Conservation (phyloP, 1,140 invertebrate genomes). For the Drosophila kikkawai region DNA sequence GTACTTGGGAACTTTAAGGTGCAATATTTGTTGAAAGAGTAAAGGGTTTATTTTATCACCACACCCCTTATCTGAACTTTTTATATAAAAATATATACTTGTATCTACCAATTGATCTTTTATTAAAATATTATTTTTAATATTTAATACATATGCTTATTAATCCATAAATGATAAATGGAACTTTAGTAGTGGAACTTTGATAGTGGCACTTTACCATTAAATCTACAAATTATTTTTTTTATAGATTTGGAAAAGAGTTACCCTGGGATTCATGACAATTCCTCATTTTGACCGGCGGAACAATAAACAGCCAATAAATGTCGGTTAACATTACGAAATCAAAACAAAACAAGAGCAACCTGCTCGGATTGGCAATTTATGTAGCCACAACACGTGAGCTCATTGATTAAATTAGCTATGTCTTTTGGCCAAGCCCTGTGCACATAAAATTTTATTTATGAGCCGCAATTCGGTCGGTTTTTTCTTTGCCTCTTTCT, state of each 20-base stretch:
- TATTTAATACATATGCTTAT: too few relatives aligned
- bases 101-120: too few relatives aligned
- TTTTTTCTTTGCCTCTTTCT: conserved; percentile 43
- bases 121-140: too few relatives aligned
- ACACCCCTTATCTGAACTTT: too few relatives aligned
- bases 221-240: background rate
- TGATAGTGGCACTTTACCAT: background rate
- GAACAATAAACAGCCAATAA: conserved; percentile 68
- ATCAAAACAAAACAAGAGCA: conserved; percentile 60
- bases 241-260: background rate
- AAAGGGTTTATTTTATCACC: too few relatives aligned
- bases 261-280: conserved; percentile 53
- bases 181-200: too few relatives aligned
- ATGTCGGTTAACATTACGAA: conserved; percentile 73
- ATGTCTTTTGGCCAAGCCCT: conserved; percentile 58
- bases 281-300: conserved; percentile 55
- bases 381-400: conserved; percentile 81
- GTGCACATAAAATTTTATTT: conserved; percentile 76
- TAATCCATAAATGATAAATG: background rate
- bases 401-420: conserved; percentile 79
- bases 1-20: too few relatives aligned
- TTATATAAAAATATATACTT: too few relatives aligned
- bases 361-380: conserved; percentile 50
- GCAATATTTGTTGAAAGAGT: too few relatives aligned
- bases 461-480: conserved; percentile 55